These are phyloP conservation scores for Zaprionus camerounensis DNA, from an alignment of 1,140 invertebrate genomes.

Conservation along the genomic window DNA sequence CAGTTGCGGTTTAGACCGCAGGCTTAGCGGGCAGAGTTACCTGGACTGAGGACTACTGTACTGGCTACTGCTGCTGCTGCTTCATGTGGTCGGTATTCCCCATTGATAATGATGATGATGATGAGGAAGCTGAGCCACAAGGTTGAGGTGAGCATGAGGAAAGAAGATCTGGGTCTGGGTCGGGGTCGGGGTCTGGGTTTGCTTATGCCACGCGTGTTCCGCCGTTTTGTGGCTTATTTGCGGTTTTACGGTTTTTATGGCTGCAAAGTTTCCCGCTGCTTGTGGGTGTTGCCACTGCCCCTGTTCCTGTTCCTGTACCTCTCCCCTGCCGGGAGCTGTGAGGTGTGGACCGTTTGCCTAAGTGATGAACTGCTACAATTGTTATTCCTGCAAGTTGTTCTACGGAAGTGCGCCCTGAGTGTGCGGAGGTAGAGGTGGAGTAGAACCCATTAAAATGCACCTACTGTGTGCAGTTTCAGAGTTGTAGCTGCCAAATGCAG, in stretches of 20 bases:
- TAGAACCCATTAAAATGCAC: constrained; percentile 3
- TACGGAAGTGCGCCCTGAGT: background rate
- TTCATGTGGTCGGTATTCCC: constrained; percentile 60
- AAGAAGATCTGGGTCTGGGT: background rate
- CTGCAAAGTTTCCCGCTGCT: constrained; percentile 47
- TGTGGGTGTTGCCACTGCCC: constrained; percentile 51
- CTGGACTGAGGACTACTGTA: constrained; percentile 13
- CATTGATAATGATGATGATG: constrained; percentile 59
- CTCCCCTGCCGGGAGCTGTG: constrained; percentile 21
- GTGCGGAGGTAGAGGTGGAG: background rate
- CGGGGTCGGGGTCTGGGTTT: constrained; percentile 30
- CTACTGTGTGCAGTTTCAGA: background rate
- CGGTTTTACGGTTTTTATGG: constrained; percentile 66
- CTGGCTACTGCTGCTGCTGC: background rate
- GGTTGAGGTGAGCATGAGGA: background rate
- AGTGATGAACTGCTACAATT: constrained; percentile 30
- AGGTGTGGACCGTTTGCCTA: constrained; percentile 72
- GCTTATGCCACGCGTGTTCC: constrained; percentile 67
- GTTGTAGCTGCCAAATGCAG: background rate
- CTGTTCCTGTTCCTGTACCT: background rate
- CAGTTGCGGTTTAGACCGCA: constrained; percentile 3
- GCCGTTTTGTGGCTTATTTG: constrained; percentile 74
- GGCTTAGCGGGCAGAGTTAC: constrained; percentile 20
- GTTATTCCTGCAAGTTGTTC: background rate
- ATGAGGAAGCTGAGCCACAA: constrained; percentile 40